These are phyloP conservation scores for Drosophila melanica DNA, from an alignment of 1,140 invertebrate genomes.

Conservation along the genomic window DNA sequence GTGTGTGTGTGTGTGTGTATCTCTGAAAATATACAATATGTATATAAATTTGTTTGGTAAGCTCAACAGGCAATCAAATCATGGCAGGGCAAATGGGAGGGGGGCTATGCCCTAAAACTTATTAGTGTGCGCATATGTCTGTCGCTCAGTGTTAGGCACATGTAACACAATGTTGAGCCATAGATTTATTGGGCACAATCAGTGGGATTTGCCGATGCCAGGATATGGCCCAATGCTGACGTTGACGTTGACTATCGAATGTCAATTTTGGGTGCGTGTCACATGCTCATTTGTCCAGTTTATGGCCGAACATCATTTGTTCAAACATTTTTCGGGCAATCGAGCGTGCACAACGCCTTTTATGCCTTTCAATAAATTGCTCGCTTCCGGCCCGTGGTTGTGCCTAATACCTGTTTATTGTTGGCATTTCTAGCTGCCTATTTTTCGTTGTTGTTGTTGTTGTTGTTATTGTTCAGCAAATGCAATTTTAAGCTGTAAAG, in stretches of 20 bases:
- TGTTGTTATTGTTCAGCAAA: conserved; percentile 20
- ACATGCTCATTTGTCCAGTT: conserved; percentile 81
- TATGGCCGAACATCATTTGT: conserved; percentile 74
- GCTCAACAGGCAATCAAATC: conserved; percentile 38
- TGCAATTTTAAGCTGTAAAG: conserved; percentile 48
- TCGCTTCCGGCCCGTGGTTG: conserved; percentile 55
- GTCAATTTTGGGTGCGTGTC: conserved; percentile 80
- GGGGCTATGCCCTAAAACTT: conserved; percentile 24
- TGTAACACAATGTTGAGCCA: conserved; percentile 69
- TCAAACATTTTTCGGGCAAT: conserved; percentile 54
- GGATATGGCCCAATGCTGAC: conserved; percentile 16
- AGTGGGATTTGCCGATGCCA: conserved; percentile 62
- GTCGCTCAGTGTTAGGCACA: conserved; percentile 24
- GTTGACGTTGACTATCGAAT: conserved; percentile 74
- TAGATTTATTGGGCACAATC: conserved; percentile 78
- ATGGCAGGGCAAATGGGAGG: background rate
- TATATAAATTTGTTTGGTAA: conserved; percentile 33
- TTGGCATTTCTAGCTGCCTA: conserved; percentile 39
- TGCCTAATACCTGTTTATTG: conserved; percentile 80
- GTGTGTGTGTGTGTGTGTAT: conserved; percentile 5
- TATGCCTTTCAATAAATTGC: conserved; percentile 79
- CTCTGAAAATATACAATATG: conserved; percentile 25
- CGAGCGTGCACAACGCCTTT: conserved; percentile 45
- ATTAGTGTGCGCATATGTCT: conserved; percentile 48
- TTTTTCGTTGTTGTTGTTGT: conserved; percentile 37